These are phyloP conservation scores for Elephantulus edwardii DNA, from an alignment of 2,113 vertebrate species.

Conservation along the genomic window DNA sequence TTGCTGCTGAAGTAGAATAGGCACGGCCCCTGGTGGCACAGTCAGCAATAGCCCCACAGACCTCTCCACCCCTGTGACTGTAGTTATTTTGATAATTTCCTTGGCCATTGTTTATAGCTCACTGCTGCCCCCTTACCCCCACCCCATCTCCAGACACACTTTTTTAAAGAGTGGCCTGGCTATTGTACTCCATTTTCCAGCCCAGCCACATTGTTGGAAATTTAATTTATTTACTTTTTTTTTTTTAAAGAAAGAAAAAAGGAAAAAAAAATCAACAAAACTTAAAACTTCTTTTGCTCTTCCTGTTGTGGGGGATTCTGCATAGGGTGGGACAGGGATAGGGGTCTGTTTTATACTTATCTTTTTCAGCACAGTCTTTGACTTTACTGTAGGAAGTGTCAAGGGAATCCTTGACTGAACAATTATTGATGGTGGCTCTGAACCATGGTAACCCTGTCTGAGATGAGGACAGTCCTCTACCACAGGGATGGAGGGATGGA, in stretches of 20 bases:
- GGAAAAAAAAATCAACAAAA: slow-evolving; percentile 67
- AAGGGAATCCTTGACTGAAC: slow-evolving; percentile 12
- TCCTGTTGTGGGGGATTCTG: slow-evolving; percentile 64
- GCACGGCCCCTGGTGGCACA: neutral
- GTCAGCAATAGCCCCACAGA: neutral
- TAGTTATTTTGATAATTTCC: slow-evolving; percentile 72
- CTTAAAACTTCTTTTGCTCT: slow-evolving; percentile 60
- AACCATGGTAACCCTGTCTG: neutral
- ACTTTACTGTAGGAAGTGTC: slow-evolving; percentile 52
- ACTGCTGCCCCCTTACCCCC: neutral
- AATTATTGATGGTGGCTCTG: neutral
- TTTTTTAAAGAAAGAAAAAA: slow-evolving; percentile 66
- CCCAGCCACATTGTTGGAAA: slow-evolving; percentile 62
- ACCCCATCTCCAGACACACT: neutral
- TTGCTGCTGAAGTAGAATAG: slow-evolving; percentile 13
- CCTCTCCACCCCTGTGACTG: slow-evolving; percentile 62
- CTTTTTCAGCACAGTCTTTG: slow-evolving; percentile 60
- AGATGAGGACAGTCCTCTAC: neutral
- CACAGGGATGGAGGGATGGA: neutral
- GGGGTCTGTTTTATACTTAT: slow-evolving; percentile 45
- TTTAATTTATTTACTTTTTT: slow-evolving; percentile 85
- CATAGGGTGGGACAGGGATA: slow-evolving; percentile 57
- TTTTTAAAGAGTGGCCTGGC: slow-evolving; percentile 63
- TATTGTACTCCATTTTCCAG: slow-evolving; percentile 43
- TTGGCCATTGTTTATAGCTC: slow-evolving; percentile 61